Base-by-base conservation (phyloP, 2,888 invertebrate genomes). In the Morpho achilles region DNA sequence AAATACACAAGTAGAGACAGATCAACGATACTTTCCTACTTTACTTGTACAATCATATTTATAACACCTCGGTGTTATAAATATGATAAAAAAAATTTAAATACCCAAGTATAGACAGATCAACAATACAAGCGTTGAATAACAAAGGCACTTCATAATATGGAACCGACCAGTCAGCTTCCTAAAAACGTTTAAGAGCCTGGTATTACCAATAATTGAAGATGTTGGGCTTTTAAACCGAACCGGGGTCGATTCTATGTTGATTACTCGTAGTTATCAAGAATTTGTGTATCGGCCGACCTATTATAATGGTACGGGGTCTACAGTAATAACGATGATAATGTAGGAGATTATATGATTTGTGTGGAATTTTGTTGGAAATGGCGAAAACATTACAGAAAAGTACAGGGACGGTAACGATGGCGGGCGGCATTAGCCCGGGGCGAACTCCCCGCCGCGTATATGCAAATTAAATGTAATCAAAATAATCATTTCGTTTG, bases 351-450 rank as follows among this genome's bases (percentile, higher is more conserved):
- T 90, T 90, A 90, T 88, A 89, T 79, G 84, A 90, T 89, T 90
- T 89, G 90, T 84, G 77, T 71, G 90, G 89, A 90, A 89, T 88
- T 89, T 89, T 87, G 89, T 89, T 88, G 87, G 81, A 89, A 89
- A 90, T 87, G 89, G 90, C 89, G 89, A 90, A 90, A 89, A 90
- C 85, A 90, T 90, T 89, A 88, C 85, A 87, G 86, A 87, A 89
- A 89, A 89, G 84, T 87, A 88, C 86, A 82, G 87, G 89, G 87
- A 85, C 85, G 77, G 84, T 80, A 80, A 82, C 80, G 80, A 79
- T 78, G 83, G 71, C 69, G 77, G 74, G 74, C 81, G 81, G 81
- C 75, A 76, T 72, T 67, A 65, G 79, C 82, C 85, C 73, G 75
- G 69, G 84, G 86, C 83, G 72, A 70, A 69, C 71, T 72, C 72